These are phyloP conservation scores for Xestobium rufovillosum DNA, from an alignment of 2,888 invertebrate genomes.

Conservation along the genomic window DNA sequence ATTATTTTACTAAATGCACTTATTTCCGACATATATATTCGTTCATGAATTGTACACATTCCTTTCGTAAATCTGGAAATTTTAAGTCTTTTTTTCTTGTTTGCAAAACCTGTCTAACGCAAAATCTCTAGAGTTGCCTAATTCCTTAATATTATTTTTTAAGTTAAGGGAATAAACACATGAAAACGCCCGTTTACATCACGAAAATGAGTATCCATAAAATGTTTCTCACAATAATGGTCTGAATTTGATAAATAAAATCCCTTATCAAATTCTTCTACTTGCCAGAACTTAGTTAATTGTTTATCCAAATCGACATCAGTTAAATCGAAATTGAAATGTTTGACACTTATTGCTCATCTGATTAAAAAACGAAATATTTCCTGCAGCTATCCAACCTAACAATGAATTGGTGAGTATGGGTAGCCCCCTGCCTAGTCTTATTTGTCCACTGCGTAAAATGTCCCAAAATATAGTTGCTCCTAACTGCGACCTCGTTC, in stretches of 20 bases:
- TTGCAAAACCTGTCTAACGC: too few species aligned
- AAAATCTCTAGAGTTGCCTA: constrained; percentile 1
- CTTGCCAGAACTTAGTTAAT: constrained; percentile 7
- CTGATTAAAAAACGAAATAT: too few species aligned
- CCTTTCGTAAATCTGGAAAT: neutral
- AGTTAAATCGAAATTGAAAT: too few species aligned
- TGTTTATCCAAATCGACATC: constrained; percentile 2
- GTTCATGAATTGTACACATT: constrained; percentile 6
- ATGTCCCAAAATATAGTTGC: constrained; percentile 7
- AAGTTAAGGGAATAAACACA: constrained; percentile 3
- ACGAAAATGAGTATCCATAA: neutral
- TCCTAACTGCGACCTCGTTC: too few species aligned
- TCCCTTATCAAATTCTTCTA: neutral
- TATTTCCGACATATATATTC: constrained; percentile 6
- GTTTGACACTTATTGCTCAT: neutral
- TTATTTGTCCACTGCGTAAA: constrained; percentile 4
- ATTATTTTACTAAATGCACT: too few species aligned
- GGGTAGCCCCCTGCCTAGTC: neutral
- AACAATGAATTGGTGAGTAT: constrained; percentile 2
- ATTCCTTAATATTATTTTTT: neutral
- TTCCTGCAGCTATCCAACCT: constrained; percentile 5
- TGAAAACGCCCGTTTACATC: constrained; percentile 4
- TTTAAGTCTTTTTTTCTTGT: constrained; percentile 2
- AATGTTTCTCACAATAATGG: constrained; percentile 7
- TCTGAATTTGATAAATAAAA: constrained; percentile 4